Base-by-base conservation (phyloP, 92 coral and sea anemone species). In the Plumapathes pennacea region DNA sequence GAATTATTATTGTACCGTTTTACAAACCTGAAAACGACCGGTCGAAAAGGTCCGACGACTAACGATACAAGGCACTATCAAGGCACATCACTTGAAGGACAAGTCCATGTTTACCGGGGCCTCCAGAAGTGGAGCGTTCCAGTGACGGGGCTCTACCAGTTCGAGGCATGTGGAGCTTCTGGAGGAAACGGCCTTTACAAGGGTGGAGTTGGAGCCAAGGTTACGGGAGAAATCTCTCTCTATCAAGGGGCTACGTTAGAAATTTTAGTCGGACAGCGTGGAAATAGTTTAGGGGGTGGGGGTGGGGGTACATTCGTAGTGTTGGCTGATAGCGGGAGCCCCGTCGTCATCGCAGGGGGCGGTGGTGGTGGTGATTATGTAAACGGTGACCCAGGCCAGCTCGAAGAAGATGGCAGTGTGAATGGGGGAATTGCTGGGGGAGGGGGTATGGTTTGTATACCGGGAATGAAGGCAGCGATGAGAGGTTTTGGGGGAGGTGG, bases 251-350 rank as follows among this genome's bases (percentile, higher is more conserved):
- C 62, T 14, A 34, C 30, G 40, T 36, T 66, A 46, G 44, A 19
- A 22, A 53, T 53, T 20, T 41, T 66, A 32, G 73, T 66, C 25
- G 73, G 73, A 11, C 73, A 66, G 19, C n/a, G 18, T 7, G 62
- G 39, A 4, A 19, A 25, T 5, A 43, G 60, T 10, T n/a, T n/a
- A n/a, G 60, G 63, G 4, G 63, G 73, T 38, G 73, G 73, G 19
- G 73, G 73, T 0, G 71, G 71, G 5, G 71, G 71, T 1, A 38
- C 73, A 15, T 66, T 52, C 23, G 44, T 66, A 33, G 73, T 66
- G 17, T 66, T 52, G 4, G 45, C 63, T 14, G 34, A 19, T 10
- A 47, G 32, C 29, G 38, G 59, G 27, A 66, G 31, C 15, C 73
- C 73, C 1, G 14, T 66, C 25, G 73, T 53, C n/a, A 38, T 66